These are phyloP conservation scores for Ophion costatus DNA, from an alignment of 2,888 invertebrate species.

Conservation along the genomic window DNA sequence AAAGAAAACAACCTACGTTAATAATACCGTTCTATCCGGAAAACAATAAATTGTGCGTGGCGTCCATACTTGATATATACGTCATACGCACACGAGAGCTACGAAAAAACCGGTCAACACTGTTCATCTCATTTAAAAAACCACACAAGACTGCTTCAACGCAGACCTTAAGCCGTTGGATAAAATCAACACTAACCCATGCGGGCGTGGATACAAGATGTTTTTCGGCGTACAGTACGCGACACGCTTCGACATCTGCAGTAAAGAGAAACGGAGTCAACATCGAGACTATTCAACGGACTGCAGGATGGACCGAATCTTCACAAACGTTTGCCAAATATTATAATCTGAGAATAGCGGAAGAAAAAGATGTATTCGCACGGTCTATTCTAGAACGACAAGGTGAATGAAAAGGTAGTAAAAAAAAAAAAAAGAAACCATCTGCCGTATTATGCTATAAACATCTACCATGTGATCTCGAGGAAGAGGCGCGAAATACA, in stretches of 20 bases:
- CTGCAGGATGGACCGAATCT: not conserved
- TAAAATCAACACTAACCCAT: slow-evolving; percentile 30
- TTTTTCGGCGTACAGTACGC: not conserved
- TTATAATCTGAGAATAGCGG: not conserved
- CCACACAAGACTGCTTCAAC: slow-evolving; percentile 38
- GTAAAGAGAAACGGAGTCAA: not conserved
- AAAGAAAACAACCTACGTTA: too few species aligned
- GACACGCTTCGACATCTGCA: not conserved
- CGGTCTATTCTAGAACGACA: not conserved
- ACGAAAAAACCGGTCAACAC: not conserved
- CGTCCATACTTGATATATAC: slow-evolving; percentile 30
- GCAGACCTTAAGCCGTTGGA: slow-evolving; percentile 49
- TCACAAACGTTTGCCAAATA: not conserved
- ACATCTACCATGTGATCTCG: slow-evolving; percentile 7
- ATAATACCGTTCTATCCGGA: slow-evolving; percentile 51
- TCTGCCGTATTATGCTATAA: not conserved
- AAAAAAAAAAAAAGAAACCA: not conserved
- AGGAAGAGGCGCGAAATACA: slow-evolving; percentile 1
- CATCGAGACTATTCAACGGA: not conserved
- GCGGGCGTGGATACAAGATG: not conserved
- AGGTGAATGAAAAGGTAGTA: not conserved
- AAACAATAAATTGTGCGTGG: slow-evolving; percentile 30
- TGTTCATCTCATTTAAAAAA: slow-evolving; percentile 34
- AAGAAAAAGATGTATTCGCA: not conserved
- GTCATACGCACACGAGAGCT: slow-evolving; percentile 22